Evolutionary conservation across 2,888 invertebrate species (phyloP).

Genomic region (Ormyrus pomaceus): DNA sequence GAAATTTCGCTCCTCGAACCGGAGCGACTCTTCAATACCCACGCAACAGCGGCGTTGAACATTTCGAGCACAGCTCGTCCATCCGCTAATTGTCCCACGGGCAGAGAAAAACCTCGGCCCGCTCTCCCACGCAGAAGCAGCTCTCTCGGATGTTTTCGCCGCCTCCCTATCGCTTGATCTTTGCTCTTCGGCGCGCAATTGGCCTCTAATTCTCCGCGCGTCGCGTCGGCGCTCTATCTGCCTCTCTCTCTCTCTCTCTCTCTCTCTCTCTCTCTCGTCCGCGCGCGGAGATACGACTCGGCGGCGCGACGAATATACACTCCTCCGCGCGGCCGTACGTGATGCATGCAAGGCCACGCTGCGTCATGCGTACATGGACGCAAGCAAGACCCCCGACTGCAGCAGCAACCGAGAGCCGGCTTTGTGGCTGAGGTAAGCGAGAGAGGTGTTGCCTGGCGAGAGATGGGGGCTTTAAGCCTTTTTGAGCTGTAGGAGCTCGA

Average conservation of each 20-base stretch:
- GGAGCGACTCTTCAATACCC: too few species aligned
- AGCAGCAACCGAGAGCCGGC: neutral
- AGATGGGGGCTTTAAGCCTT: too few species aligned
- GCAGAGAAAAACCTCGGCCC: too few species aligned
- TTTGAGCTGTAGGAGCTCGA: too few species aligned
- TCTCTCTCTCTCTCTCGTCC: too few species aligned
- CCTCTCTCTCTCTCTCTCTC: neutral
- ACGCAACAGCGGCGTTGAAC: too few species aligned
- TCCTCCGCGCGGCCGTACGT: slow-evolving; percentile 7
- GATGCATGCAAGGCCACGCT: slow-evolving; percentile 39
- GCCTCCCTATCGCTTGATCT: slow-evolving; percentile 23
- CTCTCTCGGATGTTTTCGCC: neutral
- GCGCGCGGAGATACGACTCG: neutral
- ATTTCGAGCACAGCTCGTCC: too few species aligned
- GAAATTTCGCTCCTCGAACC: too few species aligned
- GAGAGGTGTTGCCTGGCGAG: too few species aligned
- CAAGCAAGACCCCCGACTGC: neutral
- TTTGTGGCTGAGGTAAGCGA: too few species aligned
- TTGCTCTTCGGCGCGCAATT: slow-evolving; percentile 1
- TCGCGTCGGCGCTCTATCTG: neutral
- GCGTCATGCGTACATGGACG: neutral
- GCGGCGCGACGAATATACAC: neutral
- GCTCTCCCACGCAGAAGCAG: too few species aligned
- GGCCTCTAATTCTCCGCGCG: neutral
- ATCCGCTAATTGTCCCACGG: too few species aligned